Percentiles rank a stretch among this genome's conserved stretches.
These are phyloP conservation scores for Tachina fera DNA, from an alignment of 2,888 invertebrate species.

Conservation along the genomic window DNA sequence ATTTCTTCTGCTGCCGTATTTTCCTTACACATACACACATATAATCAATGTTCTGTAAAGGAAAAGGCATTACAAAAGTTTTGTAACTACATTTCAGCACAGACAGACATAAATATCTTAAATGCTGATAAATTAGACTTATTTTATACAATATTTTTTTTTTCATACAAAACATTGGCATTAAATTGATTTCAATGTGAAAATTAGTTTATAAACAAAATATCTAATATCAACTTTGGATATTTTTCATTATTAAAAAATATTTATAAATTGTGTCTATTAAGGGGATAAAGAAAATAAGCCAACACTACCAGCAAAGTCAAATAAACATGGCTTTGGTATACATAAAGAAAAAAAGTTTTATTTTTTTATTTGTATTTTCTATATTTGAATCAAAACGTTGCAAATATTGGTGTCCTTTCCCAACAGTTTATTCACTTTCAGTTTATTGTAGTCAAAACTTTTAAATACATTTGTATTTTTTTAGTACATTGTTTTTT, in stretches of 20 bases:
- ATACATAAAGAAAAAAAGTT: slow-evolving; percentile 6
- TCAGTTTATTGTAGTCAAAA: slow-evolving; percentile 43
- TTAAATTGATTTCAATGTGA: slow-evolving; percentile 11
- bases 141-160: not conserved
- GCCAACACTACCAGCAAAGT: slow-evolving; percentile 22
- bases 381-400: not conserved
- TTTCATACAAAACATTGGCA: slow-evolving; percentile 1
- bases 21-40: not conserved
- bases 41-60: slow-evolving; percentile 52
- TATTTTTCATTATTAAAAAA: slow-evolving; percentile 38
- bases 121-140: slow-evolving; percentile 7
- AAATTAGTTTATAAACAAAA: not conserved
- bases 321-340: slow-evolving; percentile 24
- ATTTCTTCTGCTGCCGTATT: slow-evolving; percentile 18
- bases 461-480: slow-evolving; percentile 39
- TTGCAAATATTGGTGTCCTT: not conserved
- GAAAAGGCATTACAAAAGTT: slow-evolving; percentile 10
- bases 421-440: slow-evolving; percentile 1
- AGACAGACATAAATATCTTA: not conserved
- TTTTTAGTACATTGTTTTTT: slow-evolving; percentile 17
- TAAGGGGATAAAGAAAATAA: slow-evolving; percentile 2
- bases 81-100: no score
- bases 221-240: slow-evolving; percentile 19
- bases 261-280: slow-evolving; percentile 23
- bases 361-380: not conserved